Evolutionary conservation across 2,797 vertebrate species (phyloP).

Genomic region (Xiphorhynchus erythropygius): DNA sequence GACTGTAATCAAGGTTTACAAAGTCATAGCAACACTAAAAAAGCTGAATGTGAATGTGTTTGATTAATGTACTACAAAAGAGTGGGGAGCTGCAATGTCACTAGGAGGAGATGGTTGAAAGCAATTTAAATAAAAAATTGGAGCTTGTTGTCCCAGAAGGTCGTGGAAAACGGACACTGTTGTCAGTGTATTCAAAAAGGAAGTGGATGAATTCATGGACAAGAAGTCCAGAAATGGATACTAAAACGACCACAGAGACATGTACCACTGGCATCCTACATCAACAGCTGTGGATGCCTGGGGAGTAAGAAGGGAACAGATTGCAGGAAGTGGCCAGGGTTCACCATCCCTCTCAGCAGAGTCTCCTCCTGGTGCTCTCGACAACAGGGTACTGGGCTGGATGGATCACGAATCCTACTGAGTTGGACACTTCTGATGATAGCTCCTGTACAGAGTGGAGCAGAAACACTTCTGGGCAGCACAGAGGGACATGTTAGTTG

Average conservation of each 20-base stretch:
- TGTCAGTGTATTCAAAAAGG: neutral
- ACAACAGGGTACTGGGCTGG: rapidly evolving
- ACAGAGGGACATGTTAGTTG: neutral
- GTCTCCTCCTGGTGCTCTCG: neutral
- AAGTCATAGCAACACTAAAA: neutral
- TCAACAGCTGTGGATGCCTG: neutral
- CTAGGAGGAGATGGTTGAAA: neutral
- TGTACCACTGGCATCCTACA: neutral
- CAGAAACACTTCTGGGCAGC: neutral
- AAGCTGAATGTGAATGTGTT: neutral
- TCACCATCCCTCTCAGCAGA: neutral
- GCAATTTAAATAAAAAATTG: neutral
- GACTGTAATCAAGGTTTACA: neutral
- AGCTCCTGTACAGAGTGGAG: neutral
- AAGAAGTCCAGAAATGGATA: neutral
- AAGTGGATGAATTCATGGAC: neutral
- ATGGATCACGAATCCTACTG: rapidly evolving
- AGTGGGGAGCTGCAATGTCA: neutral
- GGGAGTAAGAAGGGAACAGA: neutral
- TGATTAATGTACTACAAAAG: neutral
- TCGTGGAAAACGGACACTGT: neutral
- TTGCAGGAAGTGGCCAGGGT: neutral
- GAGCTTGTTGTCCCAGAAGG: neutral
- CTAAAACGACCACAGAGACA: neutral
- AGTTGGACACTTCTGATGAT: neutral